These are phyloP conservation scores for Porites lutea DNA, from an alignment of 64 coral and sea anemone species.

Conservation along the genomic window DNA sequence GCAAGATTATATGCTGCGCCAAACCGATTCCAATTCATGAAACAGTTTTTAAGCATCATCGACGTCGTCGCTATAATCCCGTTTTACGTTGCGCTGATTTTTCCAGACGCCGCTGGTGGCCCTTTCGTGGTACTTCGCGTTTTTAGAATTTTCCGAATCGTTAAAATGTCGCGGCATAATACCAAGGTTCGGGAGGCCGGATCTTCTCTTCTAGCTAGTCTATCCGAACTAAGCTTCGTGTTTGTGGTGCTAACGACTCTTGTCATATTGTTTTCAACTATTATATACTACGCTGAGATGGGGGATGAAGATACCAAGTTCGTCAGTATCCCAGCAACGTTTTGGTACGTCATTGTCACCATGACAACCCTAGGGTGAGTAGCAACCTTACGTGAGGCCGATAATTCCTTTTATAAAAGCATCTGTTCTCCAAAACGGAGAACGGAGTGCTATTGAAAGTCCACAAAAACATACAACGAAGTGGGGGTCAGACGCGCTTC, in stretches of 20 bases:
- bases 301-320: constrained; percentile 73
- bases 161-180: constrained; percentile 93
- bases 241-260: constrained; percentile 76
- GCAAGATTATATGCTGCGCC: constrained; percentile 76
- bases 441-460: no score
- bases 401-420: no score
- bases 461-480: no score
- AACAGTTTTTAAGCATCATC: constrained; percentile 90
- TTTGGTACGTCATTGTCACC: constrained; percentile 96
- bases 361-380: constrained; percentile 97
- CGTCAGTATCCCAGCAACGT: constrained; percentile 82
- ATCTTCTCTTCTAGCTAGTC: constrained; percentile 74
- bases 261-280: constrained; percentile 85
- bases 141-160: constrained; percentile 93
- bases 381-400: not conserved
- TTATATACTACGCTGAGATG: constrained; percentile 93
- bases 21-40: constrained; percentile 69
- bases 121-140: constrained; percentile 86
- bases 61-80: constrained; percentile 87
- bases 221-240: constrained; percentile 89
- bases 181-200: constrained; percentile 82
- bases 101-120: constrained; percentile 62
- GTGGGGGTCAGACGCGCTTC: no score
- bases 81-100: constrained; percentile 76
- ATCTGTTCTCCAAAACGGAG: no score